Percentiles rank a stretch among this genome's conserved stretches.
phyloP scores from a whole-genome alignment of 2,797 vertebrate genomes.

The Eleutherodactylus coqui region DNA sequence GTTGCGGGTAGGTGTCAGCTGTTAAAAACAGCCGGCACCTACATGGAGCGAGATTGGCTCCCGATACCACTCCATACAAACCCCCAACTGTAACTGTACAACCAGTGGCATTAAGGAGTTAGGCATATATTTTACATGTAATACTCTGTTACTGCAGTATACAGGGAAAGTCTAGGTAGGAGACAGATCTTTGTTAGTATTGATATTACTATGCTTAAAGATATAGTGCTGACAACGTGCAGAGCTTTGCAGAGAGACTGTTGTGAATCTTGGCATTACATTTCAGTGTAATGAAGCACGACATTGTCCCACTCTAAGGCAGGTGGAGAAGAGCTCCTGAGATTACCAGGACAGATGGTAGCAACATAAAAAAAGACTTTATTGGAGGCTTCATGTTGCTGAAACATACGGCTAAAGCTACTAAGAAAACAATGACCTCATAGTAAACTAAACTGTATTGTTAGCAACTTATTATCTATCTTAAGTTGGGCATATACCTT shows the following conservation, averaged over 20 bases:
- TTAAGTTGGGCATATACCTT: not conserved
- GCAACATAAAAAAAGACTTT: not conserved
- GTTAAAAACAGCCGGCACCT: too few relatives aligned
- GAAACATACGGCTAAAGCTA: conserved; percentile 2
- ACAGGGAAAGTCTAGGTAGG: not conserved
- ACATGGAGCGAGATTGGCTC: too few relatives aligned
- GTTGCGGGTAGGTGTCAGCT: too few relatives aligned
- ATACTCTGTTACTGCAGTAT: not conserved
- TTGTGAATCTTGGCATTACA: not conserved
- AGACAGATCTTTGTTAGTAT: not conserved
- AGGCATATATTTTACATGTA: not conserved
- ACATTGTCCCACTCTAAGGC: not conserved
- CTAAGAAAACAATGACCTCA: not conserved
- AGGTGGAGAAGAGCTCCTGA: conserved; percentile 20
- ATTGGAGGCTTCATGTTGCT: conserved; percentile 18
- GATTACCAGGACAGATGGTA: conserved; percentile 35
- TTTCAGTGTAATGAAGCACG: not conserved
- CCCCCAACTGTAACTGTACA: too few relatives aligned
- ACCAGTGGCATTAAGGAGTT: too few relatives aligned
- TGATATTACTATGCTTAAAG: not conserved
- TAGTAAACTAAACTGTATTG: not conserved
- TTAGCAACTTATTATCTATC: not conserved
- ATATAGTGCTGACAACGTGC: not conserved
- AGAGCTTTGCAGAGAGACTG: not conserved
- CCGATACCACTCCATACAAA: too few relatives aligned